phyloP scores from a whole-genome alignment of 2,888 invertebrate genomes.

The Buathra laborator region DNA sequence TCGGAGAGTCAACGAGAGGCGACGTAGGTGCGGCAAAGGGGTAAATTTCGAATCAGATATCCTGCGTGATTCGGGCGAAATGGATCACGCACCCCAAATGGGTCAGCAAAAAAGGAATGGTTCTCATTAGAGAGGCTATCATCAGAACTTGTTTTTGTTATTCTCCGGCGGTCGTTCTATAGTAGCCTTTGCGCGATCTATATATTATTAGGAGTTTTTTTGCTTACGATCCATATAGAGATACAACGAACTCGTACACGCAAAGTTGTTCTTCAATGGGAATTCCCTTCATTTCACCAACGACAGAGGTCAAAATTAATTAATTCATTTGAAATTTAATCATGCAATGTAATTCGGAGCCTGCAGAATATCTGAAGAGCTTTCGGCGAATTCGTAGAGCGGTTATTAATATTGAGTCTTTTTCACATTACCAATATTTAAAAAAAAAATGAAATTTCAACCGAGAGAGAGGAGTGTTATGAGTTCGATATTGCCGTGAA shows the following conservation, averaged over 20 bases:
- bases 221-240: background rate
- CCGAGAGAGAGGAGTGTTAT: no score
- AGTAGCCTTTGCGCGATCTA: no score
- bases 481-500: no score
- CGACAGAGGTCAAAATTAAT: background rate
- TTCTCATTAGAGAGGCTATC: background rate
- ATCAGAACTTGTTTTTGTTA: background rate
- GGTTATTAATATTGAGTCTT: background rate
- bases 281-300: background rate
- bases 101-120: background rate
- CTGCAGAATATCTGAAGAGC: background rate
- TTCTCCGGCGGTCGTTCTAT: background rate
- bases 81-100: conserved; percentile 8
- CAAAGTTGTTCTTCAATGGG: background rate
- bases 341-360: background rate
- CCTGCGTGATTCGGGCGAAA: background rate
- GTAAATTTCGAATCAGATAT: conserved; percentile 11
- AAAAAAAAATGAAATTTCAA: no score
- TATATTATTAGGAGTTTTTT: no score
- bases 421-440: no score
- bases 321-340: background rate
- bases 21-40: background rate
- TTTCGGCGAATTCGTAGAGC: background rate
- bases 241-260: background rate
- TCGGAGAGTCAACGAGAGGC: conserved; percentile 3